A percentile compares a stretch with the other conserved stretches of the same genome.
Conservation (phyloP, 2,113 vertebrate species). For the Odobenus rosmarus region DNA sequence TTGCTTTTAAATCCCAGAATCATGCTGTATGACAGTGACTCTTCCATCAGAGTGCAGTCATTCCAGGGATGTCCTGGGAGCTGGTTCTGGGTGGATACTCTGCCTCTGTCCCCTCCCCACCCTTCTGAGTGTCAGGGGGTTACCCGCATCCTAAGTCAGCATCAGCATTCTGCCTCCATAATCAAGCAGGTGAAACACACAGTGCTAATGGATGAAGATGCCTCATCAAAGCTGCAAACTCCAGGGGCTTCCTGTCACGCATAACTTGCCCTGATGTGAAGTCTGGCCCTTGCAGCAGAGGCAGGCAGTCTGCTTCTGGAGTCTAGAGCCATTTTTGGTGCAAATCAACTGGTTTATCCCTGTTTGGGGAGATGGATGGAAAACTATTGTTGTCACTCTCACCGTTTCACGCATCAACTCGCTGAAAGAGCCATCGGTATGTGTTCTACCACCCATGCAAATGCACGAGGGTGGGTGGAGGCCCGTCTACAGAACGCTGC, state of each 20-base stretch:
- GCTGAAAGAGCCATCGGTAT: not conserved
- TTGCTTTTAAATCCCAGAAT: not conserved
- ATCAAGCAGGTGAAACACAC: not conserved
- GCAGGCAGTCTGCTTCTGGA: not conserved
- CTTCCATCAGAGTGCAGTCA: not conserved
- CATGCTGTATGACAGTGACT: accelerated
- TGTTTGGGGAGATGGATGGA: not conserved
- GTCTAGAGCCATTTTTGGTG: not conserved
- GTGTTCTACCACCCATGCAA: not conserved
- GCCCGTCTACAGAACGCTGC: not conserved
- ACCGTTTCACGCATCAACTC: not conserved
- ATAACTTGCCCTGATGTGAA: not conserved
- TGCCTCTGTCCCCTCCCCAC: not conserved
- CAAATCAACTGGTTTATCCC: not conserved
- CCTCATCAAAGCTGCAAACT: not conserved
- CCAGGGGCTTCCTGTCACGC: not conserved
- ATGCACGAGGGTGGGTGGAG: not conserved
- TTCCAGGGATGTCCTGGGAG: accelerated
- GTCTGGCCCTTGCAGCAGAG: not conserved
- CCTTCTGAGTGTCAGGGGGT: not conserved
- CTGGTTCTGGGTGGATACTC: not conserved
- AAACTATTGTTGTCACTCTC: not conserved
- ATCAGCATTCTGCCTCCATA: not conserved
- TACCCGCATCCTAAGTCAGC: not conserved
- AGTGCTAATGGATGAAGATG: not conserved